These are phyloP conservation scores for Dynastes maya DNA, from an alignment of 2,888 invertebrate genomes.

Conservation along the genomic window DNA sequence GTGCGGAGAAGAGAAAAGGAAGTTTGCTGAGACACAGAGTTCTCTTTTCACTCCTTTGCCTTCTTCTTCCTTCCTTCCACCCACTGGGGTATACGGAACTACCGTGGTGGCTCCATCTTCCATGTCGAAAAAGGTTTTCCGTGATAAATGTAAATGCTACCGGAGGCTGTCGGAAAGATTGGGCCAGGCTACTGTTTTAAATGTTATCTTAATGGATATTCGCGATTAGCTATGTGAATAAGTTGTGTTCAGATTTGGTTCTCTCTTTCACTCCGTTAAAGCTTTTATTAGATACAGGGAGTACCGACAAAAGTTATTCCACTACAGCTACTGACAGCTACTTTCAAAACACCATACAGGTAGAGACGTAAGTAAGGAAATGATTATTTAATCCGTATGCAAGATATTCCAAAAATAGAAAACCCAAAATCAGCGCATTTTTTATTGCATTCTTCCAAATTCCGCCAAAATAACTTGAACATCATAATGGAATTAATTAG, in stretches of 20 bases:
- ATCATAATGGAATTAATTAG: no score
- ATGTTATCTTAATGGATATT: conserved; percentile 45
- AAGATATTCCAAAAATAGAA: no score
- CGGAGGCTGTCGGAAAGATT: neutral
- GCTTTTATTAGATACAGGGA: neutral
- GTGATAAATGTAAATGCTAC: conserved; percentile 41
- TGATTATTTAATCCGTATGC: no score
- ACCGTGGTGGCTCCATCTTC: neutral
- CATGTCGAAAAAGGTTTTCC: conserved; percentile 27
- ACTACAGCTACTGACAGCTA: no score
- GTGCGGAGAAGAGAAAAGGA: neutral
- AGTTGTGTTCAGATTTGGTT: conserved; percentile 1
- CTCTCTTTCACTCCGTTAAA: neutral
- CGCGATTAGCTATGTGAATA: conserved; percentile 42
- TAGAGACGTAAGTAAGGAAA: no score
- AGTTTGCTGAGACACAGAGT: conserved; percentile 1
- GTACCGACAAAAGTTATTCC: no score
- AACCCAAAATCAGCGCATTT: no score
- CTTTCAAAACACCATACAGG: no score
- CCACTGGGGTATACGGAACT: neutral
- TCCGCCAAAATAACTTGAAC: no score
- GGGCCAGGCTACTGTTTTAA: neutral
- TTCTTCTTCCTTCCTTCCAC: neutral
- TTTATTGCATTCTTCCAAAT: no score
- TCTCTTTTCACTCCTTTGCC: neutral